A percentile compares a stretch with the other conserved stretches of the same genome.
Conservation (phyloP, 2,888 invertebrate species). For the Seladonia tumulorum region DNA sequence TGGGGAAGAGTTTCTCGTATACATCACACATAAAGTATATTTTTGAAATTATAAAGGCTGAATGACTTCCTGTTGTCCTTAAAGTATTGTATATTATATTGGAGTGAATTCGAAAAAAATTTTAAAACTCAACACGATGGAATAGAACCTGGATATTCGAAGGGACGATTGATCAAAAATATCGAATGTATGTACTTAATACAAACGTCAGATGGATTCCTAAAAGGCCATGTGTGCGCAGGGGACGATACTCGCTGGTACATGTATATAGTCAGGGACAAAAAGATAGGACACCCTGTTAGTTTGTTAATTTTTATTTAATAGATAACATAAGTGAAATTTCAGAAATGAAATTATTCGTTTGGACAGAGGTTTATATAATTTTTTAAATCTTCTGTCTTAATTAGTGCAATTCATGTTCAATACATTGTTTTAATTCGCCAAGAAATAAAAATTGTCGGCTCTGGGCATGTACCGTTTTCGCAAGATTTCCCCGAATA, state of each 20-base stretch:
- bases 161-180: constrained; percentile 2
- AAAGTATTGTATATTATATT: background rate
- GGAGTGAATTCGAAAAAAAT: background rate
- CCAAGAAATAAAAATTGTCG: background rate
- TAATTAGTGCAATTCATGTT: background rate
- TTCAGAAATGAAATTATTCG: too few relatives aligned
- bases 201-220: constrained; percentile 33
- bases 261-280: background rate
- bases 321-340: background rate
- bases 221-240: constrained; percentile 43
- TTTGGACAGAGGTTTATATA: background rate
- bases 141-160: background rate
- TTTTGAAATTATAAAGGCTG: background rate
- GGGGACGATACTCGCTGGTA: constrained; percentile 60
- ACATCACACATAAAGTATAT: background rate
- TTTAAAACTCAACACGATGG: background rate
- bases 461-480: background rate
- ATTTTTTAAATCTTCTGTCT: background rate
- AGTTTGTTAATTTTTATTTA: background rate
- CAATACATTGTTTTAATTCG: background rate
- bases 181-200: background rate
- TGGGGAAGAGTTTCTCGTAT: background rate
- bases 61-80: background rate
- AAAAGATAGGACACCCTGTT: background rate
- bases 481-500: background rate